A percentile compares a stretch with the other conserved stretches of the same genome.
These are phyloP conservation scores for Aphelocoma californica DNA, from an alignment of 2,797 vertebrate species.

Conservation along the genomic window DNA sequence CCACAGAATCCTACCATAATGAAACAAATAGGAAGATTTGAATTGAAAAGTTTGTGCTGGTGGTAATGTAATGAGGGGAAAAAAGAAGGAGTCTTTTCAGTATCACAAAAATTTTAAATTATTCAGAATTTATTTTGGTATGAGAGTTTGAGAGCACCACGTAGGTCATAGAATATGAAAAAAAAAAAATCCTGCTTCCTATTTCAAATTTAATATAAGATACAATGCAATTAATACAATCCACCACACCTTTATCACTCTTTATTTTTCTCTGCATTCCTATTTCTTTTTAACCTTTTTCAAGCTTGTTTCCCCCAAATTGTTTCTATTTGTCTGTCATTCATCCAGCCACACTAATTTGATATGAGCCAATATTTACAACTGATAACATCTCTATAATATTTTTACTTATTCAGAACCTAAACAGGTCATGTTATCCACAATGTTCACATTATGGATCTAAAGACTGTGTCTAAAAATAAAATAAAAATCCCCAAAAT, in stretches of 20 bases:
- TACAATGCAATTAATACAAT: neutral
- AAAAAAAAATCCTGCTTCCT: neutral
- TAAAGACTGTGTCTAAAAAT: neutral
- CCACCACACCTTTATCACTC: neutral
- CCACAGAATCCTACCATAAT: neutral
- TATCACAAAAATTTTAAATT: neutral
- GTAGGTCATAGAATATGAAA: neutral
- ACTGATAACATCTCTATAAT: neutral
- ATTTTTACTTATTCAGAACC: neutral
- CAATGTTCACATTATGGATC: neutral
- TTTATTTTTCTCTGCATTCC: neutral
- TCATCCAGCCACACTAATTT: neutral
- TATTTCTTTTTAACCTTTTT: neutral
- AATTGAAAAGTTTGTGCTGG: neutral
- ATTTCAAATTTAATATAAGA: neutral
- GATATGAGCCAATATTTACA: neutral
- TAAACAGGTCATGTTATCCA: neutral
- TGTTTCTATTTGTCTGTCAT: neutral
- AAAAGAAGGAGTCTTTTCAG: neutral
- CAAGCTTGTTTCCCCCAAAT: neutral
- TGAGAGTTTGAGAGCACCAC: neutral
- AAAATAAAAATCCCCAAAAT: too few species aligned
- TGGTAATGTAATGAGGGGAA: accelerated
- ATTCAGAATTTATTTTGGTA: neutral
- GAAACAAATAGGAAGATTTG: neutral